A percentile compares a stretch with the other conserved stretches of the same genome.
Conservation (phyloP, 2,888 invertebrate species). For the Aphelenchoides bicaudatus region DNA sequence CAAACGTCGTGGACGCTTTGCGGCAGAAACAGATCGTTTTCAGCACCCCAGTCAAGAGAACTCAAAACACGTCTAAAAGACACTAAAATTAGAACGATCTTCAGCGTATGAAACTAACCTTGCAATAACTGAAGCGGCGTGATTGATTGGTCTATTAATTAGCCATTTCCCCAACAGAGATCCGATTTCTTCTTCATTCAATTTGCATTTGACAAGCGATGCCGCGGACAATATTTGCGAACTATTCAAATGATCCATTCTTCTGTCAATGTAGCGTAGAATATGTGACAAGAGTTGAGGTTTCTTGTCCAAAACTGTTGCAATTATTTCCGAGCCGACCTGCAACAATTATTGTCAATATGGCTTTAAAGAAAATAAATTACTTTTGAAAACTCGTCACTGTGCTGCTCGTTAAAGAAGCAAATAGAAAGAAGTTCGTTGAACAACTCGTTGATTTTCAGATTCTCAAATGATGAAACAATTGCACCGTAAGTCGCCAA, state of each 20-base stretch:
- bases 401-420: slow-evolving; percentile 48
- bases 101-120: background rate
- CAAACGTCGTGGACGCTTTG: slow-evolving; percentile 46
- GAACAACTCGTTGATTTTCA: slow-evolving; percentile 29
- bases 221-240: too few relatives aligned
- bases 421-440: slow-evolving; percentile 45
- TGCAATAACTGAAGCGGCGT: slow-evolving; percentile 51
- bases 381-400: slow-evolving; percentile 48
- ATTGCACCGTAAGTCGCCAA: slow-evolving; percentile 33
- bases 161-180: slow-evolving; percentile 56
- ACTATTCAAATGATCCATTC: slow-evolving; percentile 51
- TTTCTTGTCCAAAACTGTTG: slow-evolving; percentile 39
- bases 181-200: slow-evolving; percentile 39
- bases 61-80: slow-evolving; percentile 19
- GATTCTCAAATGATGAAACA: slow-evolving; percentile 30
- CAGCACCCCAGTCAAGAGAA: slow-evolving; percentile 28
- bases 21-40: slow-evolving; percentile 45
- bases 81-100: background rate
- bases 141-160: slow-evolving; percentile 45
- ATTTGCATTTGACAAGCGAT: slow-evolving; percentile 43
- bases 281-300: slow-evolving; percentile 44
- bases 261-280: slow-evolving; percentile 46
- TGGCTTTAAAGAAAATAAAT: too few relatives aligned
- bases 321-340: slow-evolving; percentile 56
- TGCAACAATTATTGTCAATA: slow-evolving; percentile 11